A percentile compares a stretch with the other conserved stretches of the same genome.
phyloP scores from a whole-genome alignment of 2,797 vertebrate genomes.

The Tenualosa thibaudeaui region DNA sequence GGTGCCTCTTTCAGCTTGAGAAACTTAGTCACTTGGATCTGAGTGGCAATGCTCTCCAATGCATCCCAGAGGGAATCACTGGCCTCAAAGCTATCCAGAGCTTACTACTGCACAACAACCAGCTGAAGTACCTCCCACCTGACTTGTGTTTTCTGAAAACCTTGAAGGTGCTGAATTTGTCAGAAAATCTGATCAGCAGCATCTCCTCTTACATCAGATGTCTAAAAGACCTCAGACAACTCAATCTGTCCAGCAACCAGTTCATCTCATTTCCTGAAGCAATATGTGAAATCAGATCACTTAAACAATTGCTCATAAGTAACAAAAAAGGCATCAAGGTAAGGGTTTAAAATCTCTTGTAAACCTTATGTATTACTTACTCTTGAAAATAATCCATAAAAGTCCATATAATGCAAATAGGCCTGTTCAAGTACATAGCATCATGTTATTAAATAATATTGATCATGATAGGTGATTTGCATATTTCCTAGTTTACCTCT shows the following conservation, averaged over 20 bases:
- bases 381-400: not conserved
- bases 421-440: not conserved
- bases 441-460: not conserved
- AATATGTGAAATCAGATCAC: conserved; percentile 19
- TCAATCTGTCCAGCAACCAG: conserved; percentile 30
- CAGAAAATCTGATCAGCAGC: conserved; percentile 19
- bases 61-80: conserved; percentile 18
- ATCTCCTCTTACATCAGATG: not conserved
- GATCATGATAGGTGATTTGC: not conserved
- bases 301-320: not conserved
- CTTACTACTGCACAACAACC: conserved; percentile 18
- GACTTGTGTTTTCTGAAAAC: conserved; percentile 5
- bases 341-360: not conserved
- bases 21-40: conserved; percentile 25
- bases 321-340: conserved; percentile 19
- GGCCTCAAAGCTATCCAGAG: not conserved
- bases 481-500: not conserved
- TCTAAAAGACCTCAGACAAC: conserved; percentile 23
- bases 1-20: conserved; percentile 16
- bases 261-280: conserved; percentile 16
- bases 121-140: conserved; percentile 13
- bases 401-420: not conserved
- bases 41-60: conserved; percentile 19
- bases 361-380: not conserved
- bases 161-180: conserved; percentile 20